phyloP scores from a whole-genome alignment of 2,888 invertebrate genomes.

The Arrhopalites spinosus region DNA sequence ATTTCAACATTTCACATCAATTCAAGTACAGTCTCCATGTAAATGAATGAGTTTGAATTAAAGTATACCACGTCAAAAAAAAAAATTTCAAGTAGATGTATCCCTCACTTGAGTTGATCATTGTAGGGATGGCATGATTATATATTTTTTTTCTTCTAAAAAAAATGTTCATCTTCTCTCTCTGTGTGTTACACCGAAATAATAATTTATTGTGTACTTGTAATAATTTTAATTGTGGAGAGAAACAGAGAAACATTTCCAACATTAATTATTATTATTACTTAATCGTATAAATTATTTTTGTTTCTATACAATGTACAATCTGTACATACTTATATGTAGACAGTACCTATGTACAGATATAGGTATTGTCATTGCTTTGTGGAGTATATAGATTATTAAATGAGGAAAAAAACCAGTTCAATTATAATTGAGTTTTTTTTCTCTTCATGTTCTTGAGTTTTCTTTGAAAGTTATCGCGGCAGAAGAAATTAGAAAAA shows the following conservation, averaged over 20 bases:
- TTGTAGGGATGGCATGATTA: too few species aligned
- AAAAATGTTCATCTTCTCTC: too few species aligned
- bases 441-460: too few species aligned
- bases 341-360: too few species aligned
- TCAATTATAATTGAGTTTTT: neutral
- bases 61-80: slow-evolving; percentile 15
- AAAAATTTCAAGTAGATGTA: too few species aligned
- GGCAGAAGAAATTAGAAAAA: neutral
- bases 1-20: too few species aligned
- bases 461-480: neutral
- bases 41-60: slow-evolving; percentile 25
- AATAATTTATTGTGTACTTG: neutral
- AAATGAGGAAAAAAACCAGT: neutral
- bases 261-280: neutral
- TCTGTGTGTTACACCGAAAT: neutral
- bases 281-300: neutral
- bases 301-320: neutral
- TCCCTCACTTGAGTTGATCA: too few species aligned
- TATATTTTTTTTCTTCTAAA: too few species aligned
- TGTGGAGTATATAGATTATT: too few species aligned
- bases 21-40: slow-evolving; percentile 14
- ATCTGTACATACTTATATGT: too few species aligned
- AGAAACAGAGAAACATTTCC: neutral
- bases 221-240: neutral
- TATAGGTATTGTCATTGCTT: too few species aligned